Conservation (phyloP, 1,140 invertebrate genomes). For the Glossosoma conforme region DNA sequence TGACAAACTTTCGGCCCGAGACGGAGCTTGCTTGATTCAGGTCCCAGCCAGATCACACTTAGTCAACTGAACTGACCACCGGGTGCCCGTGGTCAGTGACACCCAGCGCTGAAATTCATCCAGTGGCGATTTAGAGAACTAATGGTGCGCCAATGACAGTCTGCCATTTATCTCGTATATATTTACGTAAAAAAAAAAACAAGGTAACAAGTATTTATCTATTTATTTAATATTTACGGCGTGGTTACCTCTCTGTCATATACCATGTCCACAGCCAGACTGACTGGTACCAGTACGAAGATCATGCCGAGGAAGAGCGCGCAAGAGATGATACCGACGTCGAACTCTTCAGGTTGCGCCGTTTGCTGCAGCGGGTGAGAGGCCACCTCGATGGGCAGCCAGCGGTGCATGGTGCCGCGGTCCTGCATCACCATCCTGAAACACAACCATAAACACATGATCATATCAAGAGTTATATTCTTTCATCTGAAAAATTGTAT, state of each 20-base stretch:
- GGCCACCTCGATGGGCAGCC: slow-evolving; percentile 47
- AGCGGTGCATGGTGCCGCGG: slow-evolving; percentile 28
- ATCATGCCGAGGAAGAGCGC: slow-evolving; percentile 73
- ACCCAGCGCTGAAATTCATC: too few relatives aligned
- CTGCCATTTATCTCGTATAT: too few relatives aligned
- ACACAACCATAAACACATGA: too few relatives aligned
- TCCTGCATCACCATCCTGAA: slow-evolving; percentile 35
- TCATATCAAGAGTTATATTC: too few relatives aligned
- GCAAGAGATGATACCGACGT: slow-evolving; percentile 64
- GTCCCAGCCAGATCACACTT: too few relatives aligned
- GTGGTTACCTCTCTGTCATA: slow-evolving; percentile 72
- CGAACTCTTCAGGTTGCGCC: slow-evolving; percentile 63
- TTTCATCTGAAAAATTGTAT: too few relatives aligned
- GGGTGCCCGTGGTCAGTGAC: too few relatives aligned
- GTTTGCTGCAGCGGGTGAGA: slow-evolving; percentile 68
- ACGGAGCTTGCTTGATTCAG: too few relatives aligned
- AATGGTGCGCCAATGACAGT: too few relatives aligned
- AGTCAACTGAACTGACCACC: too few relatives aligned
- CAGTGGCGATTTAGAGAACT: too few relatives aligned
- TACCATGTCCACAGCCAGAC: slow-evolving; percentile 74
- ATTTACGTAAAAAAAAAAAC: background rate
- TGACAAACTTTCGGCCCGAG: too few relatives aligned
- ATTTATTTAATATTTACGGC: background rate
- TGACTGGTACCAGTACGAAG: slow-evolving; percentile 70
- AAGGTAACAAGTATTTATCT: slow-evolving; percentile 6